Evolutionary conservation across 1,140 invertebrate species (phyloP), one percentile per base, ranked within the genome.

Genomic region (Nephotettix cincticeps): DNA sequence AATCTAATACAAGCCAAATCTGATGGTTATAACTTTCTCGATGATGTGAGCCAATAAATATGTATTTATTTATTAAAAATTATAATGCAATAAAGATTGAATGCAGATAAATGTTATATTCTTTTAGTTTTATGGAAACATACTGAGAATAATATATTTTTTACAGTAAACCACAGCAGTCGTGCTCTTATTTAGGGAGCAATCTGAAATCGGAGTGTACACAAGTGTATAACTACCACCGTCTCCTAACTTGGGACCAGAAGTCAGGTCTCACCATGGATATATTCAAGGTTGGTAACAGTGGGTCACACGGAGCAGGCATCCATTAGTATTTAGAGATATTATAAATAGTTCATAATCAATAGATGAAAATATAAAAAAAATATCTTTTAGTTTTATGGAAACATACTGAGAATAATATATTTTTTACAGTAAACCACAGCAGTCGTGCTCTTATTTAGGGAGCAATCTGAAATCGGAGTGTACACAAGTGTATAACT

Each of bases 211-310:
- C 93, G 0, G 89, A 90, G 64, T 95, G 93, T 76, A 85, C 88
- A 1, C 93, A 95, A 85, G 88, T 95, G 0, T 93, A 92, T 79
- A 94, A 93, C 77, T 94, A 94, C 75, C 93, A 95, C 78, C 84
- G 93, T 19, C 82, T 95, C 3, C 76, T 95, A 0, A 93, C 92
- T 0, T 95, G 93, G 91, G 92, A 94, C 76, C 88, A 90, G 54
- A 87, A 89, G 32, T 84, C 89, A 28, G 93, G 93, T 9, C 83
- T 95, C 0, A 92, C 94, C 74, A 92, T 94, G 85, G 93, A 95
- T 77, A 91, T 93, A 45, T 94, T 93, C 76, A 93, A 93, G 85
- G 88, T 89, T n/a, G n/a, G n/a, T n/a, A n/a, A n/a, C n/a, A n/a
- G n/a, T n/a, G n/a, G n/a, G n/a, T n/a, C n/a, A n/a, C n/a, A n/a